phyloP scores from a whole-genome alignment of 2,888 invertebrate species.

The Spodoptera picta region DNA sequence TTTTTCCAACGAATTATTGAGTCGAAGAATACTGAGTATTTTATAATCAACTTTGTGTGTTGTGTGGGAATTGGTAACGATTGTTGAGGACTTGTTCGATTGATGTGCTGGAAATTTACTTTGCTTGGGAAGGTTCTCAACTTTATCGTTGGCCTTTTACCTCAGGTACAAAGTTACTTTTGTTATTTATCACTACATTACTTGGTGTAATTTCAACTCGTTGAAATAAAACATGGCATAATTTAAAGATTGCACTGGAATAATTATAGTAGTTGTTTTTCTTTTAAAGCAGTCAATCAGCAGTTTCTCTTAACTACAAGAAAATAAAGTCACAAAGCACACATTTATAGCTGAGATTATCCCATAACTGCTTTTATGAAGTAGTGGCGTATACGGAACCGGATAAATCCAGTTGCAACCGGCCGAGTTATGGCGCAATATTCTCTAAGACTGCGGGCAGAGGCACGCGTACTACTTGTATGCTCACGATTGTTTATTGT shows the following conservation, averaged over 20 bases:
- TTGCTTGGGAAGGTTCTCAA: neutral
- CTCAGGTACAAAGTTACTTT: too few relatives aligned
- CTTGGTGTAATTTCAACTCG: too few relatives aligned
- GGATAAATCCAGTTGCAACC: conserved; percentile 52
- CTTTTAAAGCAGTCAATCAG: neutral
- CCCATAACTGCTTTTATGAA: conserved; percentile 62
- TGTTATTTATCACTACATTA: too few relatives aligned
- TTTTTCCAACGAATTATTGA: conserved; percentile 67
- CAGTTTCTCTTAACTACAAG: conserved; percentile 30
- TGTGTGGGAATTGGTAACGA: conserved; percentile 50
- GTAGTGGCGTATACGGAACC: conserved; percentile 51
- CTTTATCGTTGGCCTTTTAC: neutral
- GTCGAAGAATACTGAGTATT: conserved; percentile 59
- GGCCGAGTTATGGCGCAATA: conserved; percentile 56
- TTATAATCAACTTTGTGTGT: conserved; percentile 63
- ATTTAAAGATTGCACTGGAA: too few relatives aligned
- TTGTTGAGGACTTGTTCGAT: conserved; percentile 36
- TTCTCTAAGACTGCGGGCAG: conserved; percentile 45
- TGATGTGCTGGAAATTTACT: conserved; percentile 24
- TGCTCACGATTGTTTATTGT: conserved; percentile 43
- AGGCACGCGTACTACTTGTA: conserved; percentile 32
- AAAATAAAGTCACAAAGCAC: conserved; percentile 41
- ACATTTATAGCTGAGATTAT: conserved; percentile 53
- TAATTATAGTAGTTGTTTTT: too few relatives aligned
- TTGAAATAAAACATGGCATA: too few relatives aligned